Evolutionary conservation across 2,113 vertebrate genomes (phyloP), one percentile per base, ranked within the genome.

Genomic region (Prunella himalayana): DNA sequence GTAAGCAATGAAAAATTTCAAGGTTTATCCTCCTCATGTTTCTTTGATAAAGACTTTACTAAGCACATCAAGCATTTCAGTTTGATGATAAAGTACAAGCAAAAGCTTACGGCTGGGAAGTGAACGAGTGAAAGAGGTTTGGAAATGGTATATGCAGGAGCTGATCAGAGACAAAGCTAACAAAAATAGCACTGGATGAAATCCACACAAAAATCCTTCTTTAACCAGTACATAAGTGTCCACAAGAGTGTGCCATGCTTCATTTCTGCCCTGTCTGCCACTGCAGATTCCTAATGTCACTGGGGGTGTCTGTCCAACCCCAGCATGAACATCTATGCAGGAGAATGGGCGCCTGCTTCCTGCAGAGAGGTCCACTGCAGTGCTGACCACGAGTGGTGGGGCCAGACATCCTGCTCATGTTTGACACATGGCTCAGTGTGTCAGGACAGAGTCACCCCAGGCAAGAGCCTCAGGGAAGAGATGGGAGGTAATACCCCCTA

Each of bases 341-440:
- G 44, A 86, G 65, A 60, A 72, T 2, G 3, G 15, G 35, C 1
- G 2, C 9, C 42, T 25, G 23, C 20, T 35, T 71, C 23, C 39
- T 5, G 4, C 39, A 30, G 18, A 71, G 53, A 72, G 25, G 20
- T 7, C 2, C 35, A 9, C 8, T 16, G 24, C 27, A 49, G 56
- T 1, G 0, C n/a, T 37, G 70, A 35, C 25, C 2, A 2, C 0
- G 13, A 17, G 51, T 1, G 10, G 6, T 2, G 6, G 20, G 53
- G 33, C 4, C 35, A 59, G 39, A 35, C 4, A 2, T 41, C 27
- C 64, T 63, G 56, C 25, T 33, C 1, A 0, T 3, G 10, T n/a
- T 50, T 10, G 21, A 22, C 42, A 16, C 1, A 0, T 0, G 7
- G 39, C 11, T 76, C 7, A 3, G 8, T 35, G 41, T 3, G 10